A percentile compares a stretch with the other conserved stretches of the same genome.
Evolutionary conservation across 64 coral and sea anemone species (phyloP).

Genomic region (Montipora efflorescens): DNA sequence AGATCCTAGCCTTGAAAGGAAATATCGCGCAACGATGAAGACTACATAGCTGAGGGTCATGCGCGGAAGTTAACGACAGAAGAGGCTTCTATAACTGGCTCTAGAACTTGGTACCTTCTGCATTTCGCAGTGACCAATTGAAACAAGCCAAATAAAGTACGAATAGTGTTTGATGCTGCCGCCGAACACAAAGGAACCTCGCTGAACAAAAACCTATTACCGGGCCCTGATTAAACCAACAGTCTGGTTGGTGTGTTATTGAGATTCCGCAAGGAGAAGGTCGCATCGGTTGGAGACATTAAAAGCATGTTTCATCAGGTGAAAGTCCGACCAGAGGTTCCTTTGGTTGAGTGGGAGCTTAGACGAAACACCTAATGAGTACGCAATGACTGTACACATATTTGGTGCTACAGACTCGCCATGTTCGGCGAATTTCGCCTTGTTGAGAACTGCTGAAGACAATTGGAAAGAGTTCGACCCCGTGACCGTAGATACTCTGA

Average conservation of each 20-base stretch:
- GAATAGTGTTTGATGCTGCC: conserved; percentile 59
- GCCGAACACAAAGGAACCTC: conserved; percentile 34
- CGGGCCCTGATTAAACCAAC: background rate
- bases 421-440: conserved; percentile 30
- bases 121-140: conserved; percentile 34
- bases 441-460: conserved; percentile 18
- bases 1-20: background rate
- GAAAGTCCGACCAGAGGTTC: conserved; percentile 41
- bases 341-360: conserved; percentile 42
- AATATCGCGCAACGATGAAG: conserved; percentile 43
- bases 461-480: conserved; percentile 12
- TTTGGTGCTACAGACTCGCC: conserved; percentile 74
- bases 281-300: too few relatives aligned
- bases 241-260: too few relatives aligned
- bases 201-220: conserved; percentile 38
- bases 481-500: background rate
- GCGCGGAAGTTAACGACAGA: background rate
- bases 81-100: background rate
- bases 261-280: too few relatives aligned
- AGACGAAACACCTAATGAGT: conserved; percentile 19
- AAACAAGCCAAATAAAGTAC: conserved; percentile 49
- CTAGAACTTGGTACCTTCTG: conserved; percentile 30
- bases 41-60: conserved; percentile 14
- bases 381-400: conserved; percentile 64
- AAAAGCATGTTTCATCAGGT: background rate